These are phyloP conservation scores for Sebastiscus albofasciatus DNA, from an alignment of 2,797 vertebrate species.

Conservation along the genomic window DNA sequence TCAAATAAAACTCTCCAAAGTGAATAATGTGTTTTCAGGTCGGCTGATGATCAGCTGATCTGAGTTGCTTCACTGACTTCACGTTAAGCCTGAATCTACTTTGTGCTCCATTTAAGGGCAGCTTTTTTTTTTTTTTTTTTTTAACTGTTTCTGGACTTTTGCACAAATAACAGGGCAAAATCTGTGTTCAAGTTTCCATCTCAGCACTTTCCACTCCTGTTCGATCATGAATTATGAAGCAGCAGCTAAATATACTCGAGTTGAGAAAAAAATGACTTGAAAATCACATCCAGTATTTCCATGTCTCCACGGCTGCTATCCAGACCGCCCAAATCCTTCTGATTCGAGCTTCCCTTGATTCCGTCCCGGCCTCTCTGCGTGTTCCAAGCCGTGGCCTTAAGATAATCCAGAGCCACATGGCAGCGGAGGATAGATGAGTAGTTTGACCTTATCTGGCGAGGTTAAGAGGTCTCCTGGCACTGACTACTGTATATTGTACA, in stretches of 20 bases:
- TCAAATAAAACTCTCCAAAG: not conserved
- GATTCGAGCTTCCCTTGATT: constrained; percentile 11
- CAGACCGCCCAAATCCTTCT: constrained; percentile 18
- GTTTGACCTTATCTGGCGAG: constrained; percentile 44
- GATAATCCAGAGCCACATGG: constrained; percentile 59
- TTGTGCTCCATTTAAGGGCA: constrained; percentile 4
- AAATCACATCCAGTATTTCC: constrained; percentile 8
- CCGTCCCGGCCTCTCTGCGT: constrained; percentile 10
- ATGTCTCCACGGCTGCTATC: not conserved
- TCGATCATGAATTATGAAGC: not conserved
- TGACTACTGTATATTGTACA: not conserved
- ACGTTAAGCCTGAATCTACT: not conserved
- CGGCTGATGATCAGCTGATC: constrained; percentile 5
- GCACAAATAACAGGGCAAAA: not conserved
- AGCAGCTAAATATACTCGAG: constrained; percentile 8
- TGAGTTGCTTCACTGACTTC: not conserved
- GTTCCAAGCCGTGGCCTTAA: constrained; percentile 28
- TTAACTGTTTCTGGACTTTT: not conserved
- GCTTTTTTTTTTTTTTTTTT: not conserved
- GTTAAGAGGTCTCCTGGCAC: constrained; percentile 25
- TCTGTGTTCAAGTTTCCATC: not conserved
- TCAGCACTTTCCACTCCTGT: constrained; percentile 7
- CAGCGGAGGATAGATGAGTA: constrained; percentile 44
- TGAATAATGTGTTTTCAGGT: not conserved
- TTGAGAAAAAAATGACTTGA: constrained; percentile 12